Percentiles rank a stretch among this genome's conserved stretches.
These are phyloP conservation scores for Meda fulgida DNA, from an alignment of 2,797 vertebrate genomes.

Conservation along the genomic window DNA sequence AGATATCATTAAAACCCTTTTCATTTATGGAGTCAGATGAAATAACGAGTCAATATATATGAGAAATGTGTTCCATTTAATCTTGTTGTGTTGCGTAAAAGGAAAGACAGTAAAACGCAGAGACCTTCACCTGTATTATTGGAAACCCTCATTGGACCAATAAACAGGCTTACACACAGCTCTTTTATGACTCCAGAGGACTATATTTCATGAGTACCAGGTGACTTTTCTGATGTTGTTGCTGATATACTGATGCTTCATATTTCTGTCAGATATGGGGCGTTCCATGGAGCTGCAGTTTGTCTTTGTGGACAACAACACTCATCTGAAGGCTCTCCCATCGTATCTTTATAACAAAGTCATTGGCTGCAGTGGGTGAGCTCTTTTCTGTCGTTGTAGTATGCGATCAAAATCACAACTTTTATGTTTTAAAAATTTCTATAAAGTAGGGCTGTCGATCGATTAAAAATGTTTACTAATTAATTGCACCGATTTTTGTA, in stretches of 20 bases:
- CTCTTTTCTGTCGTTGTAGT: background rate
- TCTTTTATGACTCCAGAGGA: background rate
- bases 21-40: too few relatives aligned
- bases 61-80: too few relatives aligned
- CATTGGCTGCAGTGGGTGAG: slow-evolving; percentile 96
- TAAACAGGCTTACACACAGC: too few relatives aligned
- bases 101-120: too few relatives aligned
- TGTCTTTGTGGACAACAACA: slow-evolving; percentile 96
- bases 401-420: background rate
- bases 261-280: slow-evolving; percentile 86
- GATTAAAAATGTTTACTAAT: background rate
- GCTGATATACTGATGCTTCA: background rate
- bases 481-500: background rate
- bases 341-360: slow-evolving; percentile 97
- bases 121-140: too few relatives aligned
- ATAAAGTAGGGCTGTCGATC: background rate
- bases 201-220: background rate
- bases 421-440: background rate
- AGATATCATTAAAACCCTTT: too few relatives aligned
- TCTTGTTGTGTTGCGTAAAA: too few relatives aligned
- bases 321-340: slow-evolving; percentile 89
- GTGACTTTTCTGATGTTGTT: background rate
- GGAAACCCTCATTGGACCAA: too few relatives aligned
- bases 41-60: too few relatives aligned
- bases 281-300: slow-evolving; percentile 93